A percentile compares a stretch with the other conserved stretches of the same genome.
phyloP scores from a whole-genome alignment of 2,113 vertebrate species.

The Tretioscincus oriximinensis region DNA sequence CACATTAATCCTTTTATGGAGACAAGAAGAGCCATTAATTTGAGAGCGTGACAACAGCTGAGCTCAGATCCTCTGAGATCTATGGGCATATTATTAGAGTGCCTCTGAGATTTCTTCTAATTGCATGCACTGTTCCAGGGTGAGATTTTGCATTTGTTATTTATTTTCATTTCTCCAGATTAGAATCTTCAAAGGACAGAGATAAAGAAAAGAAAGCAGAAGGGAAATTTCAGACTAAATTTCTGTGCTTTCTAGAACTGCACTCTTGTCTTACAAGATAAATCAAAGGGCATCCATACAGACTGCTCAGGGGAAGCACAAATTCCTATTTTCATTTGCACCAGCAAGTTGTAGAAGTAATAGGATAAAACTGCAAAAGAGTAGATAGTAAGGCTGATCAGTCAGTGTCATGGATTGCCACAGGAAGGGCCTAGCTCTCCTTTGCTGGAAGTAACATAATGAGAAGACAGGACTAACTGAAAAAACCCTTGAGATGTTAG shows the following conservation, averaged over 20 bases:
- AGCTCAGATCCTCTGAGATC: background rate
- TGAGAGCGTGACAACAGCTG: slow-evolving; percentile 8
- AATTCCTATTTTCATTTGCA: no score
- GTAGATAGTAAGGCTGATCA: no score
- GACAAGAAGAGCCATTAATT: background rate
- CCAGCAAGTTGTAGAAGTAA: no score
- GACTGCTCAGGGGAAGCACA: no score
- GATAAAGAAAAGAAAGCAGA: background rate
- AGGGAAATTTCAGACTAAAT: background rate
- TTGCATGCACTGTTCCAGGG: background rate
- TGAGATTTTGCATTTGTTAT: background rate
- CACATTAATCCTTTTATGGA: background rate
- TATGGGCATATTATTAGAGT: slow-evolving; percentile 21
- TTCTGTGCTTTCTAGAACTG: background rate
- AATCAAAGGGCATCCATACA: background rate
- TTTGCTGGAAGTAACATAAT: no score
- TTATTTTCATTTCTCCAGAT: background rate
- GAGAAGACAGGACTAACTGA: no score
- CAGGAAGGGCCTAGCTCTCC: no score
- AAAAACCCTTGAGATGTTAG: no score
- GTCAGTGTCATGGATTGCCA: no score
- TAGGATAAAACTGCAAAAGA: no score
- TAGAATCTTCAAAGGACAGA: background rate
- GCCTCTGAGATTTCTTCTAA: background rate
- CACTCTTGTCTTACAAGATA: background rate